phyloP scores from a whole-genome alignment of 1,140 invertebrate genomes.

The Wiebesia pumilae region DNA sequence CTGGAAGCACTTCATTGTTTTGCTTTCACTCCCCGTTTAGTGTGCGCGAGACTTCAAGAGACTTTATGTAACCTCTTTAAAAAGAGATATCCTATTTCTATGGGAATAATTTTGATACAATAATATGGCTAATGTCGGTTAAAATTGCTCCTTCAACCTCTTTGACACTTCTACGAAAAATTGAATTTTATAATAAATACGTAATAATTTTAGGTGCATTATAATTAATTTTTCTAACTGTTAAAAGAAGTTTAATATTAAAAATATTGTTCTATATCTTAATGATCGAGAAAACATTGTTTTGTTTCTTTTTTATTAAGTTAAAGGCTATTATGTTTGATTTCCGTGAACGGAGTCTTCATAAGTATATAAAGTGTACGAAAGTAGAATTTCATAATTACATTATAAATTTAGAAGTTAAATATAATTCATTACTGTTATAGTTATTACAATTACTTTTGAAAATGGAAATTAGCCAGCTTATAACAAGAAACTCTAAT shows the following conservation, averaged over 20 bases:
- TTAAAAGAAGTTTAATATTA: neutral
- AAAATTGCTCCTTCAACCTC: neutral
- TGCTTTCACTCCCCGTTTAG: constrained; percentile 4
- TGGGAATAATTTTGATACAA: neutral
- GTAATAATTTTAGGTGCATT: neutral
- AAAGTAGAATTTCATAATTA: neutral
- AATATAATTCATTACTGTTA: neutral
- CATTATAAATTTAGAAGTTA: neutral
- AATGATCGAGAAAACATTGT: neutral
- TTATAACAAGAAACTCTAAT: neutral
- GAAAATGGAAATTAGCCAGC: neutral
- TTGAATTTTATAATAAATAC: neutral
- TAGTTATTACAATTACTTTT: neutral
- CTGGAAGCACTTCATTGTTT: constrained; percentile 14
- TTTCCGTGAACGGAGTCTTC: neutral
- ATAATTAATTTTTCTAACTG: neutral
- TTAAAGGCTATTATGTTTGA: neutral
- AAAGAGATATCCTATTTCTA: neutral
- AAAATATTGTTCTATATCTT: neutral
- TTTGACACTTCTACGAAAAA: neutral
- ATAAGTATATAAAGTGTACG: neutral
- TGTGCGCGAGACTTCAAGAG: neutral
- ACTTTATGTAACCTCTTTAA: neutral
- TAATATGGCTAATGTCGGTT: neutral
- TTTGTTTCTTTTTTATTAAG: too few relatives aligned